A percentile compares a stretch with the other conserved stretches of the same genome.
phyloP scores from a whole-genome alignment of 2,888 invertebrate genomes.

The Zhengitettix transpicula region DNA sequence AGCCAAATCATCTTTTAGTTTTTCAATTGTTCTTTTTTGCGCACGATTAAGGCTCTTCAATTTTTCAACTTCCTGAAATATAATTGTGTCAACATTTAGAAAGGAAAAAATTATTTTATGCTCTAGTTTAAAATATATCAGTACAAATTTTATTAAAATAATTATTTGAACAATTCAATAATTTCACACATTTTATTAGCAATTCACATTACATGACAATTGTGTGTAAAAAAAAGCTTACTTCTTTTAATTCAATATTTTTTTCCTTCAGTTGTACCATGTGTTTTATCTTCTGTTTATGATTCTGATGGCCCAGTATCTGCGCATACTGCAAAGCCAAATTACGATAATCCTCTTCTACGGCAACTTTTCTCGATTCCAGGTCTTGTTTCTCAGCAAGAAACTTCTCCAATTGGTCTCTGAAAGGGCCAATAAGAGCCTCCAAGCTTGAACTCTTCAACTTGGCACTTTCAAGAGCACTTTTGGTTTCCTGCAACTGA shows the following conservation, averaged over 20 bases:
- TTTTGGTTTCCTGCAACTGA: not conserved
- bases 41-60: too few species aligned
- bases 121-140: too few species aligned
- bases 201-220: too few species aligned
- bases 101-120: too few species aligned
- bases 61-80: too few species aligned
- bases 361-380: conserved; percentile 23
- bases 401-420: conserved; percentile 30
- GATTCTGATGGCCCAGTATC: conserved; percentile 45
- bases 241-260: conserved; percentile 28
- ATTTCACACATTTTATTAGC: too few species aligned
- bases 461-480: conserved; percentile 14
- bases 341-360: conserved; percentile 32
- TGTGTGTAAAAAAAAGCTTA: conserved; percentile 18
- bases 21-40: too few species aligned
- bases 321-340: conserved; percentile 38
- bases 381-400: conserved; percentile 28
- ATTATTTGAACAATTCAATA: too few species aligned
- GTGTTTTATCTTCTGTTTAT: conserved; percentile 45
- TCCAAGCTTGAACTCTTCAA: conserved; percentile 19
- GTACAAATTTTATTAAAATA: too few species aligned
- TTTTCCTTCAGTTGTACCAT: conserved; percentile 29
- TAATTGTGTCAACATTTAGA: too few species aligned
- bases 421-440: conserved; percentile 23
- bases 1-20: too few species aligned